Evolutionary conservation across 2,113 vertebrate genomes (phyloP).

Genomic region (Centropus bengalensis): DNA sequence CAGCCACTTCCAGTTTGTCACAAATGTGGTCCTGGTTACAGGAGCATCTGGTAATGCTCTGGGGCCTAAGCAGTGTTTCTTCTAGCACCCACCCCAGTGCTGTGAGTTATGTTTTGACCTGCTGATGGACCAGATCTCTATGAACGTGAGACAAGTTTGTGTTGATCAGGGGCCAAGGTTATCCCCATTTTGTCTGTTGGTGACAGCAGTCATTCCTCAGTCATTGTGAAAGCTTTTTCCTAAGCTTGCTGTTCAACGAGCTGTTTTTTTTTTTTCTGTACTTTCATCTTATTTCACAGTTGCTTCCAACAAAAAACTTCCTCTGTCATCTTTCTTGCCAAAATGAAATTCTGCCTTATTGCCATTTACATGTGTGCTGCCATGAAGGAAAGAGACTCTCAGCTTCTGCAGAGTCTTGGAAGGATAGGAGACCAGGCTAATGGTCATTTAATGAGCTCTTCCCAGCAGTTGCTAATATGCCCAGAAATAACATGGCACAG

Average conservation of each 20-base stretch:
- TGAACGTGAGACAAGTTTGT: not conserved
- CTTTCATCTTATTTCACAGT: not conserved
- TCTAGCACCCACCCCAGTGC: not conserved
- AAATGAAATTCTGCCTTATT: not conserved
- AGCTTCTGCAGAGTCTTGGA: constrained; percentile 8
- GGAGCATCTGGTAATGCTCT: not conserved
- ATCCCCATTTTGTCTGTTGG: not conserved
- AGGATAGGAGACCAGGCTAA: not conserved
- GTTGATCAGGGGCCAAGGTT: not conserved
- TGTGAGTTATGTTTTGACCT: not conserved
- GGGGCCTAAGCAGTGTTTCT: not conserved
- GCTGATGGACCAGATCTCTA: not conserved
- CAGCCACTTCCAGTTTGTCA: not conserved
- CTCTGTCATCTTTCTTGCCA: not conserved
- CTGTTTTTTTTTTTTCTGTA: not conserved
- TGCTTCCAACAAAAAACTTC: not conserved
- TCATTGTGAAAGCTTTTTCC: not conserved
- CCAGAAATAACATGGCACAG: constrained; percentile 32
- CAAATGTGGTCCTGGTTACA: not conserved
- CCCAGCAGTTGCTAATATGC: not conserved
- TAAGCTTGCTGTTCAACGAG: not conserved
- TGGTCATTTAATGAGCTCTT: constrained; percentile 50
- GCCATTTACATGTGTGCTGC: not conserved
- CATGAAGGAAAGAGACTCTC: not conserved
- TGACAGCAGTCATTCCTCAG: not conserved